Evolutionary conservation across 2,888 invertebrate species (phyloP).

Genomic region (Panorpa germanica): DNA sequence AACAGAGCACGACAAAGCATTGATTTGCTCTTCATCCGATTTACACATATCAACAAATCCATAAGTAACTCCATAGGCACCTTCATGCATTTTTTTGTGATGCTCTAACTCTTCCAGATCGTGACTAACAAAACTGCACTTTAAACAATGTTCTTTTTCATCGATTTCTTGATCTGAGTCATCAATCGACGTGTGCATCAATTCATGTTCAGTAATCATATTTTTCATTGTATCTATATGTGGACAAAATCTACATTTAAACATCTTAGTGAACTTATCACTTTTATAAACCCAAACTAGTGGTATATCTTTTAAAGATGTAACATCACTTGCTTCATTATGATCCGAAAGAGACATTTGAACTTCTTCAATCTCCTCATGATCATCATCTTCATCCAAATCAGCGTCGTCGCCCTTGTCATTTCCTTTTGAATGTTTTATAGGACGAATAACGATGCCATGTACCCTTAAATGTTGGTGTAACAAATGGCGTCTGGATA

Average conservation of each 20-base stretch:
- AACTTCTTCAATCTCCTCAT: too few relatives aligned
- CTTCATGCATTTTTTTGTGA: constrained; percentile 58
- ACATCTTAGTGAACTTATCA: constrained; percentile 60
- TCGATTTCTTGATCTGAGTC: constrained; percentile 21
- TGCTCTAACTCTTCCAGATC: constrained; percentile 48
- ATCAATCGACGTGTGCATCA: constrained; percentile 42
- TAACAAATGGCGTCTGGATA: constrained; percentile 60
- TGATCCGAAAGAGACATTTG: constrained; percentile 20
- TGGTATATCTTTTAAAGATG: constrained; percentile 45
- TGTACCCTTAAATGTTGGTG: constrained; percentile 69
- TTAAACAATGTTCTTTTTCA: constrained; percentile 45
- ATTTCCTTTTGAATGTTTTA: constrained; percentile 20
- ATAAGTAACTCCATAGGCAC: constrained; percentile 48
- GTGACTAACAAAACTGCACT: constrained; percentile 63
- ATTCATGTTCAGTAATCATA: constrained; percentile 68
- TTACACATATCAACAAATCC: constrained; percentile 44
- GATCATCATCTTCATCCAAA: constrained; percentile 14
- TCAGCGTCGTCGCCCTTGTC: constrained; percentile 16
- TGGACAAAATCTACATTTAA: constrained; percentile 68
- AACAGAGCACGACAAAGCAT: too few relatives aligned
- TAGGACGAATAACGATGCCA: constrained; percentile 26
- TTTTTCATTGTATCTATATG: constrained; percentile 64
- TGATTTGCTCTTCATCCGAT: constrained; percentile 46
- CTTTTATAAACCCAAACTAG: constrained; percentile 58
- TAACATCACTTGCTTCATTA: constrained; percentile 17